Percentiles rank a stretch among this genome's conserved stretches.
Evolutionary conservation across 2,113 vertebrate genomes (phyloP).

Genomic region (Odontophorus gujanensis): DNA sequence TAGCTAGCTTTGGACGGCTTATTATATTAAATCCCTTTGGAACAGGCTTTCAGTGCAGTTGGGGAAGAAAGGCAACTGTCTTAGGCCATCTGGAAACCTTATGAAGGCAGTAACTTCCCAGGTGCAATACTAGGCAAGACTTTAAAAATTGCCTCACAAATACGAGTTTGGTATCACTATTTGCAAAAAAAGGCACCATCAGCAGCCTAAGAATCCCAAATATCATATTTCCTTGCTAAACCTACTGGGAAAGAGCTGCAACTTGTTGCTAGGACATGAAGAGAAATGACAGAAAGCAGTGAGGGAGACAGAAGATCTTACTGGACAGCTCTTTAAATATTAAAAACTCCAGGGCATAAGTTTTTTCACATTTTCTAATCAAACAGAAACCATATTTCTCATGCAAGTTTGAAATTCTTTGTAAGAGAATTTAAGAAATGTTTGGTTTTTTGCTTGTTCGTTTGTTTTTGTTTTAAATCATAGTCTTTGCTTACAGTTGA

Average conservation of each 20-base stretch:
- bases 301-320: background rate
- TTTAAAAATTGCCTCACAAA: background rate
- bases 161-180: background rate
- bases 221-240: background rate
- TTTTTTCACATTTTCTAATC: background rate
- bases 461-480: background rate
- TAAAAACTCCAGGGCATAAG: background rate
- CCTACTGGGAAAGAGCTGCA: background rate
- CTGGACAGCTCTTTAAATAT: background rate
- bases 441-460: background rate
- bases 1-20: background rate
- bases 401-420: background rate
- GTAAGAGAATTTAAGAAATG: background rate
- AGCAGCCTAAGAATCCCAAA: background rate
- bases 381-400: background rate
- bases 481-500: background rate
- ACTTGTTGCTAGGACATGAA: background rate
- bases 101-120: accelerated
- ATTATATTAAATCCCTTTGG: background rate
- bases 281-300: background rate
- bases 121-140: accelerated
- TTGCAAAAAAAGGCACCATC: background rate
- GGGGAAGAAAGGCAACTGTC: background rate
- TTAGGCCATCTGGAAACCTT: background rate
- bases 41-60: background rate